phyloP scores from a whole-genome alignment of 2,797 vertebrate genomes.

The Lepilemur septentrionalis region DNA sequence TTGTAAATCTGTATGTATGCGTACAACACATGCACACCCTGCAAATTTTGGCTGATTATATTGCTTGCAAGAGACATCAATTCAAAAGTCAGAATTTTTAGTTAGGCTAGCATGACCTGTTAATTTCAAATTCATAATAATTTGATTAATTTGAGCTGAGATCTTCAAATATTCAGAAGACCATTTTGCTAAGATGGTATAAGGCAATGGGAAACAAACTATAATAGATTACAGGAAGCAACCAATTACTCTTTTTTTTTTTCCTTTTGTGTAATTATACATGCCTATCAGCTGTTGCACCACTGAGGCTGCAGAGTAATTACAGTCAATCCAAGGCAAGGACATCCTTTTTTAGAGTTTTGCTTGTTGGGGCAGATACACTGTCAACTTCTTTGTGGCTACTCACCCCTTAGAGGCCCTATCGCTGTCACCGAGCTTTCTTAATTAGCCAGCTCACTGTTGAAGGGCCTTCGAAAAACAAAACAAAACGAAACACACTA shows the following conservation, averaged over 20 bases:
- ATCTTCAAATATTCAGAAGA: background rate
- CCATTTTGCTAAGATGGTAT: background rate
- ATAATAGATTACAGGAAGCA: background rate
- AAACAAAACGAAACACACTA: background rate
- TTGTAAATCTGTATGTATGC: background rate
- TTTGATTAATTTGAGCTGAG: background rate
- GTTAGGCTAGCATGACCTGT: background rate
- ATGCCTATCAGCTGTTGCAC: background rate
- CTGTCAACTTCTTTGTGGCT: background rate
- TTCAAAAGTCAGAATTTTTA: slow-evolving; percentile 6
- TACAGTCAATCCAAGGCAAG: background rate
- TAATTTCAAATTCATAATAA: background rate
- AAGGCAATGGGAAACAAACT: background rate
- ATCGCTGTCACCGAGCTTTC: background rate
- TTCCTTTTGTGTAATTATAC: background rate
- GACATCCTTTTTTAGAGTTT: background rate
- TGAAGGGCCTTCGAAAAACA: background rate
- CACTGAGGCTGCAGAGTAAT: background rate
- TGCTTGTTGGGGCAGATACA: background rate
- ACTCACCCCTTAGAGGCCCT: background rate
- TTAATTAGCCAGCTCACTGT: background rate
- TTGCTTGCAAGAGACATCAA: background rate
- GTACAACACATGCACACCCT: background rate
- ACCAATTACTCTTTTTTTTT: background rate
- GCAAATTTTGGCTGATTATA: background rate